Percentiles rank a stretch among this genome's conserved stretches.
Evolutionary conservation across 2,888 invertebrate genomes (phyloP).

Genomic region (Platerodrilus igneus): DNA sequence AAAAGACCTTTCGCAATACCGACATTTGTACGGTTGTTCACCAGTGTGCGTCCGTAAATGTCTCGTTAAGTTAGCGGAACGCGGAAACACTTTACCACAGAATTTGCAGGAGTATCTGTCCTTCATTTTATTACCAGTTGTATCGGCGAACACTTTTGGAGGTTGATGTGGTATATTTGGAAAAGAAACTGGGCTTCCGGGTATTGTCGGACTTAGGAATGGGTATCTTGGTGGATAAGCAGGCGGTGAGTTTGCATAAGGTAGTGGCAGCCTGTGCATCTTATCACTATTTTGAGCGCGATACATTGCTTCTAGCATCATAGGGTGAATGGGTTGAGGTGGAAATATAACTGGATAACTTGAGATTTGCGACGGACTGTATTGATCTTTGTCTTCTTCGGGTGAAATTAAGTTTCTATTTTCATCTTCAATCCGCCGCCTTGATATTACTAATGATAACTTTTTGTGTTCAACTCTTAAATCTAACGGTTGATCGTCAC

Average conservation of each 20-base stretch:
- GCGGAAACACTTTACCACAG: conserved; percentile 95
- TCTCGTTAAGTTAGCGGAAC: conserved; percentile 94
- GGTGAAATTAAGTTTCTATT: conserved; percentile 78
- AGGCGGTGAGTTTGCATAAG: conserved; percentile 52
- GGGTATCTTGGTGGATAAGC: conserved; percentile 48
- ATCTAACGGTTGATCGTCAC: conserved; percentile 79
- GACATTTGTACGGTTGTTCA: conserved; percentile 96
- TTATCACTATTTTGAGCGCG: conserved; percentile 54
- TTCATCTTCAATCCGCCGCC: conserved; percentile 70
- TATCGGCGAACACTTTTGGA: conserved; percentile 46
- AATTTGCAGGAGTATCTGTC: conserved; percentile 96
- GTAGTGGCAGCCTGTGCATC: conserved; percentile 56
- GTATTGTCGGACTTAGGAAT: conserved; percentile 47
- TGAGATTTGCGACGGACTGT: conserved; percentile 43
- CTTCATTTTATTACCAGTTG: conserved; percentile 62
- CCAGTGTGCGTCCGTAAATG: conserved; percentile 97
- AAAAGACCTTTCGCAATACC: conserved; percentile 97
- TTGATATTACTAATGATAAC: conserved; percentile 45
- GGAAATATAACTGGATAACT: conserved; percentile 55
- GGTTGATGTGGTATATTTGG: conserved; percentile 38
- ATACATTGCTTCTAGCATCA: conserved; percentile 69
- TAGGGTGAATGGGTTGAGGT: conserved; percentile 61
- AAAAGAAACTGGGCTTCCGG: conserved; percentile 47
- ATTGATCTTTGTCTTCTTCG: conserved; percentile 41
- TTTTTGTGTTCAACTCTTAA: conserved; percentile 83